Conservation (phyloP, 2,888 invertebrate species). For the Sabatieria punctata region DNA sequence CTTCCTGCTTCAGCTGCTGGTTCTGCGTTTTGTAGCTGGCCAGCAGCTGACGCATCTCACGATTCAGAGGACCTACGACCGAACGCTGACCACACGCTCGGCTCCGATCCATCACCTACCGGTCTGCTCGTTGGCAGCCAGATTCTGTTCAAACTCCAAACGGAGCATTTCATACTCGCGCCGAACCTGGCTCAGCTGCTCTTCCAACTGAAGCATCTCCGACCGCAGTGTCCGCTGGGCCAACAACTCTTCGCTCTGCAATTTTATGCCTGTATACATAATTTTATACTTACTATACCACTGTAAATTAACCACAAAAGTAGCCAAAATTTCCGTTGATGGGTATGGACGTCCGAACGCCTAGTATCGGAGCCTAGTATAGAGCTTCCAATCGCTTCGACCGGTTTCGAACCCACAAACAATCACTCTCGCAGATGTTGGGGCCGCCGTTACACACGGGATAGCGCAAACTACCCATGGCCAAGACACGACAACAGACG, state of each 20-base stretch:
- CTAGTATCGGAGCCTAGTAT: too few species aligned
- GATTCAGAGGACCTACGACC: slow-evolving; percentile 64
- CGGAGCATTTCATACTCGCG: slow-evolving; percentile 94
- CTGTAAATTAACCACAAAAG: neutral
- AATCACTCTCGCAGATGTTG: too few species aligned
- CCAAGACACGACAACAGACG: too few species aligned
- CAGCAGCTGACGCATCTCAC: slow-evolving; percentile 91
- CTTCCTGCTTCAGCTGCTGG: slow-evolving; percentile 84
- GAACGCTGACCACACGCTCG: slow-evolving; percentile 38
- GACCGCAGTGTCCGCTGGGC: slow-evolving; percentile 85
- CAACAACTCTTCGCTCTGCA: slow-evolving; percentile 74
- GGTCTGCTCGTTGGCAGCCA: slow-evolving; percentile 93
- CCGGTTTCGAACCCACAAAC: too few species aligned
- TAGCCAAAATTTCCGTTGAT: too few species aligned
- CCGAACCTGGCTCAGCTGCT: slow-evolving; percentile 66
- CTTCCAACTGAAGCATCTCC: slow-evolving; percentile 88
- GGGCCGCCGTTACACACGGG: too few species aligned
- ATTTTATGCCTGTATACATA: too few species aligned
- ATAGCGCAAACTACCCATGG: too few species aligned
- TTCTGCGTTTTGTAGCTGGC: slow-evolving; percentile 93
- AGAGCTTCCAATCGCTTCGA: too few species aligned
- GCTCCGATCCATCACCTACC: slow-evolving; percentile 54
- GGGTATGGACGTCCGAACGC: too few species aligned
- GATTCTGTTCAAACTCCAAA: slow-evolving; percentile 91
- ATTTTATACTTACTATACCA: neutral